Base-by-base conservation (phyloP, 2,888 invertebrate species). In the Acrocera orbiculus region DNA sequence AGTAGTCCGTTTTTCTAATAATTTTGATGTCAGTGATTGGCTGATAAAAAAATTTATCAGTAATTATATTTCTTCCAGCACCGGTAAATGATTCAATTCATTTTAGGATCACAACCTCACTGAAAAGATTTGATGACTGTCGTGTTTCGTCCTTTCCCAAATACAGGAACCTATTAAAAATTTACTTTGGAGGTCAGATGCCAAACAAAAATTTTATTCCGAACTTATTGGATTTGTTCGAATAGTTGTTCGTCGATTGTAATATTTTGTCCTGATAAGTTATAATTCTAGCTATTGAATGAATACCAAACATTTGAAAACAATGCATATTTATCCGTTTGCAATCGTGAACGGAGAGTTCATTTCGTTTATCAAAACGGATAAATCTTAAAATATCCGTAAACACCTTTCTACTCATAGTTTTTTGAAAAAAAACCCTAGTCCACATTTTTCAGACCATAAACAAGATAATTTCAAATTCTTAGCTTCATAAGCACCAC, bases 391-490 rank as follows among this genome's bases (percentile, higher is more conserved):
- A n/a, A n/a, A n/a, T n/a, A n/a, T n/a, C n/a, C n/a, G 7, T 22
- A 30, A 30, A 30, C 15, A 14, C 15, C 8, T 22, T 30, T 30
- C 22, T 30, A 30, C 30, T 23, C 19, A 23, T 5, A n/a, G 30
- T 23, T 30, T 30, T 2, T 30, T 23, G 15, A 14, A 30, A 30
- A 30, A 30, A 30, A n/a, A n/a, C n/a, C 6, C 22, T n/a, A 15
- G 13, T 30, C 30, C 30, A 16, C 23, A 30, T 30, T 30, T 23
- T 22, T 30, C 14, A 4, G 23, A 22, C 30, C 22, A 30, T 30
- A 30, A 14, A 30, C 23, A 30, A 6, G 30, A 30, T n/a, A 30
- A 11, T 4, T 23, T 30, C 30, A 30, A 30, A 23, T 23, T 30
- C 16, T 13, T 30, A 2, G 30, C 30, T 15, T 30, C 23, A 23